phyloP scores from a whole-genome alignment of 2,113 vertebrate species.

The Tupaia chinensis region DNA sequence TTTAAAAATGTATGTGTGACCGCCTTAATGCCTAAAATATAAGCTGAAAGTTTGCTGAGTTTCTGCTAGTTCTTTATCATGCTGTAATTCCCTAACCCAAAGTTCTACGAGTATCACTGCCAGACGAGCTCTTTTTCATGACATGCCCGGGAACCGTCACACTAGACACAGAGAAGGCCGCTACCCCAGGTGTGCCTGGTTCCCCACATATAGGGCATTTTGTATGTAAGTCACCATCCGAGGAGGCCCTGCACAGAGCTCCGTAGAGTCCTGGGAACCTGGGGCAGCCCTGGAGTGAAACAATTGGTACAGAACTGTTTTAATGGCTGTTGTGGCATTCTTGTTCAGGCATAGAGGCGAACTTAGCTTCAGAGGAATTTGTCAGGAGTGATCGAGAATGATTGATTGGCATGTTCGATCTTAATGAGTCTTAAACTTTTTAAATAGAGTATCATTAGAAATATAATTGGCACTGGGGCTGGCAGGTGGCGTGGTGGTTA shows the following conservation, averaged over 20 bases:
- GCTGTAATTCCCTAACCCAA: not conserved
- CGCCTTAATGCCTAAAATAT: not conserved
- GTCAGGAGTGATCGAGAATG: not conserved
- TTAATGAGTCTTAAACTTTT: constrained; percentile 18
- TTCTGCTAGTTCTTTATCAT: not conserved
- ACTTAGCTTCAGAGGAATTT: not conserved
- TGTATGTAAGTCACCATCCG: not conserved
- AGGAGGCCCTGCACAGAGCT: not conserved
- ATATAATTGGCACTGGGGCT: not conserved
- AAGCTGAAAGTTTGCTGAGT: not conserved
- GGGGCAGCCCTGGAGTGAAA: not conserved
- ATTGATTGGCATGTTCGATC: not conserved
- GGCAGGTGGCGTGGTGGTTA: too few species aligned
- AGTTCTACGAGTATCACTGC: not conserved
- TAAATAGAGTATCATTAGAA: not conserved
- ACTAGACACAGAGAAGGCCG: not conserved
- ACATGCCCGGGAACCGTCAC: not conserved
- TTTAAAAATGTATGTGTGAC: not conserved
- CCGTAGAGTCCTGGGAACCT: not conserved
- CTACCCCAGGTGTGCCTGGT: too few species aligned
- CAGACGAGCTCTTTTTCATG: not conserved
- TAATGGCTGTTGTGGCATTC: not conserved
- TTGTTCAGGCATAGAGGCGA: not conserved
- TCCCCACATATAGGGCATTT: not conserved
- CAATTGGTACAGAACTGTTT: not conserved